Evolutionary conservation across 2,113 vertebrate species (phyloP).

Genomic region (Felis chaus): DNA sequence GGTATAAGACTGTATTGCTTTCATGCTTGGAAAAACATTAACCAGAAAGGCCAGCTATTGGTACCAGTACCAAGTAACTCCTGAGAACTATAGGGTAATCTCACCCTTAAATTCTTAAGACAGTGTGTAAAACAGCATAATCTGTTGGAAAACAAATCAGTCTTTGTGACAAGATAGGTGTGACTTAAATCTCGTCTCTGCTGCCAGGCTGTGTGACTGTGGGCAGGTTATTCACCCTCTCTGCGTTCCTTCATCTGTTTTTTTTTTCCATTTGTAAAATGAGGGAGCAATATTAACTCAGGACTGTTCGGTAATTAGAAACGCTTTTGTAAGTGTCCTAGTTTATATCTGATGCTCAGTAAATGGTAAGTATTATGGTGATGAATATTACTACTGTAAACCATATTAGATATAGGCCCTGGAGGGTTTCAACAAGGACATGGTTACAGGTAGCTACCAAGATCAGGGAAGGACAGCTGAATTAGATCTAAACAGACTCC

Average conservation of each 20-base stretch:
- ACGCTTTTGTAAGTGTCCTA: not conserved
- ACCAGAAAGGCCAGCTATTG: not conserved
- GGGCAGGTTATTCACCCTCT: not conserved
- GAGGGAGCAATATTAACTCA: not conserved
- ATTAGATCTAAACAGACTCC: not conserved
- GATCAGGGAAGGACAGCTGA: not conserved
- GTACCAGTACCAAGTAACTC: not conserved
- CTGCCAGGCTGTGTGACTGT: not conserved
- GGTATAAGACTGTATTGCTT: not conserved
- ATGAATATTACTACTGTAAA: not conserved
- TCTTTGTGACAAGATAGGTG: not conserved
- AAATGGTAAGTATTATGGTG: not conserved
- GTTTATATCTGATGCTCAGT: not conserved
- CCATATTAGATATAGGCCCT: not conserved
- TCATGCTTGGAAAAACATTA: slow-evolving; percentile 5
- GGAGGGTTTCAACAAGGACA: not conserved
- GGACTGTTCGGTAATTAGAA: not conserved
- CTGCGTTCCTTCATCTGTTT: not conserved
- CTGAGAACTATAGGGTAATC: not conserved
- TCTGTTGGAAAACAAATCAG: not conserved
- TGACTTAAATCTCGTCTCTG: not conserved
- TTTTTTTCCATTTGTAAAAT: not conserved
- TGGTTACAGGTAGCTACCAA: not conserved
- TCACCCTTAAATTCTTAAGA: not conserved
- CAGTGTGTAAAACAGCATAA: not conserved